Evolutionary conservation across 2,888 invertebrate species (phyloP), one percentile per base, ranked within the genome.

Genomic region (Entomobrya proxima): DNA sequence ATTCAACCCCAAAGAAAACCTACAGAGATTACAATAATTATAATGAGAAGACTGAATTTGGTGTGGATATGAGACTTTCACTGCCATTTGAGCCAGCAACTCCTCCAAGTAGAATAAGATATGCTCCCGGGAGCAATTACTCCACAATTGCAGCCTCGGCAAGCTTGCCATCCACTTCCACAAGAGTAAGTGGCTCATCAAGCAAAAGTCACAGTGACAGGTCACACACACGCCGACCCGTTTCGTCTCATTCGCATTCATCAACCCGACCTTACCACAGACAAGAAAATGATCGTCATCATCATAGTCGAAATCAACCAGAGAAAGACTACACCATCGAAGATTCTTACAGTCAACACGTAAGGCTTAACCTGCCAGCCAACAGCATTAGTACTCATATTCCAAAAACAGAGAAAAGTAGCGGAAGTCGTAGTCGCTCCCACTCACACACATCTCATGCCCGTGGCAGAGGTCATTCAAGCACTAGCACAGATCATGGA

Each of bases 271-370:
- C 32, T 32, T 77, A 24, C 30, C n/a, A 15, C 67, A 67, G 11
- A 37, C 37, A 64, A 40, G 27, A 47, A 35, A 18, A 78, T 5
- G 5, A 77, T 44, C 2, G 40, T 55, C n/a, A 58, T 32, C 50
- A 64, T 32, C 55, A n/a, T 27, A 35, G 27, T 0, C 1, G 5
- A 6, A 18, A 69, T 69, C 18, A 40, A 13, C 52, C 30, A 35
- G 78, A 72, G 21, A 72, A 78, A 61, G 85, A 78, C 27, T 78
- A 78, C 55, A 50, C 64, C 44, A 74, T 85, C 27, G 78, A 85
- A 1, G 21, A 85, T 21, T 78, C 85, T 7, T 85, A 78, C 50
- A 85, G 85, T 52, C 85, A 85, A 37, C 85, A 85, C 24, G 61
- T 85, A 6, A 37, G 85, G 50, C 77, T 85, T 15, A 61, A 72